Conservation (phyloP, 1,140 invertebrate species). For the Amphibalanus amphitrite region DNA sequence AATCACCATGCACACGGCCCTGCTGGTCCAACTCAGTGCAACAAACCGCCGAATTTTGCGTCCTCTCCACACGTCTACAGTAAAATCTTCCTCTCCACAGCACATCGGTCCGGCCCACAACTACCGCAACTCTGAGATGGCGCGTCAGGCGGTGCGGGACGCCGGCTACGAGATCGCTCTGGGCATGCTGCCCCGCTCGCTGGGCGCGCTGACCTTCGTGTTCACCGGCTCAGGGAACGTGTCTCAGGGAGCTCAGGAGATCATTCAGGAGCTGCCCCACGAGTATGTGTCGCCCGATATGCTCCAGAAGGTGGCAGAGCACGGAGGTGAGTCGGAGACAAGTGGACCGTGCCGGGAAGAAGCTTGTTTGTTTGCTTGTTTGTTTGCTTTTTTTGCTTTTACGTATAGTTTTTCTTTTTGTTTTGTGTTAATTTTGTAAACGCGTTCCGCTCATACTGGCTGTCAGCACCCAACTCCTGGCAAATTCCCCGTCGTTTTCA, state of each 20-base stretch:
- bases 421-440: too few species aligned
- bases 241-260: conserved; percentile 30
- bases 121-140: conserved; percentile 94
- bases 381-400: too few species aligned
- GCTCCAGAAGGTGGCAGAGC: conserved; percentile 84
- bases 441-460: too few species aligned
- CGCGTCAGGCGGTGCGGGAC: conserved; percentile 86
- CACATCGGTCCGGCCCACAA: conserved; percentile 97
- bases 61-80: conserved; percentile 31
- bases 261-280: conserved; percentile 62
- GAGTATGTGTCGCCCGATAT: conserved; percentile 93
- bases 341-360: too few species aligned
- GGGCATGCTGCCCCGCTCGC: conserved; percentile 92
- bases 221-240: conserved; percentile 83
- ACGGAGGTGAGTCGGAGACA: conserved; percentile 86
- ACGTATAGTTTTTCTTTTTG: too few species aligned
- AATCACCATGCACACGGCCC: too few species aligned
- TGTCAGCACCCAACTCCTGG: too few species aligned
- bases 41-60: neutral
- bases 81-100: too few species aligned
- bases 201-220: conserved; percentile 92
- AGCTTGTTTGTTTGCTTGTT: too few species aligned
- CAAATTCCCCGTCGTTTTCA: too few species aligned
- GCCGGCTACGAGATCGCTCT: conserved; percentile 95
- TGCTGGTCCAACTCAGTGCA: too few species aligned